Conservation (phyloP, 2,113 vertebrate genomes). For the Pterophyllum scalare region DNA sequence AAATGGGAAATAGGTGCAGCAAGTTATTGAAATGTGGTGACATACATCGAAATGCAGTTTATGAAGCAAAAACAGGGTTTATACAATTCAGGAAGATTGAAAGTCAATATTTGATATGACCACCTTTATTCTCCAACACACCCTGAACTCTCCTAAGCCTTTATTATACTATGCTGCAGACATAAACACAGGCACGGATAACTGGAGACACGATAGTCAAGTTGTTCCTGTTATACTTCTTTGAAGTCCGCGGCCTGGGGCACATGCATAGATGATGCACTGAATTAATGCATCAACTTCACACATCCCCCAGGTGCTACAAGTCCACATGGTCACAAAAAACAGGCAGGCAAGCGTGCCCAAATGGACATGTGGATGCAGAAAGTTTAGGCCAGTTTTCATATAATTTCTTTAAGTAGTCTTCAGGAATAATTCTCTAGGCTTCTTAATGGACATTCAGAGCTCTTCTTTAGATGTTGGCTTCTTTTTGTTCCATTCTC, state of each 20-base stretch:
- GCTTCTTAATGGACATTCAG: not conserved
- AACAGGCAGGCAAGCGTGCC: not conserved
- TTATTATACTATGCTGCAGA: rapidly evolving
- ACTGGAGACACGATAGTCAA: not conserved
- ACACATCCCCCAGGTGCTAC: not conserved
- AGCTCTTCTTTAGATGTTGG: not conserved
- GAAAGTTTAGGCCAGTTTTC: not conserved
- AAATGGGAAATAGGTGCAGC: no score
- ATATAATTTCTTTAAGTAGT: not conserved
- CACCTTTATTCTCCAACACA: not conserved
- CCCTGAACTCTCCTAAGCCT: not conserved
- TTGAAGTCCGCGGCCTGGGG: not conserved
- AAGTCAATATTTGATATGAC: not conserved
- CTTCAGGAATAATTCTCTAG: not conserved
- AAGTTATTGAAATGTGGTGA: not conserved
- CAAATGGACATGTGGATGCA: not conserved
- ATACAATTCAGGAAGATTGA: not conserved
- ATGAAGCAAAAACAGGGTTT: not conserved
- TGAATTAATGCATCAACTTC: not conserved
- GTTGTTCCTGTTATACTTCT: not conserved
- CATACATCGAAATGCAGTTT: not conserved
- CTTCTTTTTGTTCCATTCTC: not conserved
- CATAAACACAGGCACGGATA: rapidly evolving
- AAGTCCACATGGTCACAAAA: not conserved
- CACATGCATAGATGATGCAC: not conserved